phyloP scores from a whole-genome alignment of 1,140 invertebrate species.

The Hylaeus volcanicus region DNA sequence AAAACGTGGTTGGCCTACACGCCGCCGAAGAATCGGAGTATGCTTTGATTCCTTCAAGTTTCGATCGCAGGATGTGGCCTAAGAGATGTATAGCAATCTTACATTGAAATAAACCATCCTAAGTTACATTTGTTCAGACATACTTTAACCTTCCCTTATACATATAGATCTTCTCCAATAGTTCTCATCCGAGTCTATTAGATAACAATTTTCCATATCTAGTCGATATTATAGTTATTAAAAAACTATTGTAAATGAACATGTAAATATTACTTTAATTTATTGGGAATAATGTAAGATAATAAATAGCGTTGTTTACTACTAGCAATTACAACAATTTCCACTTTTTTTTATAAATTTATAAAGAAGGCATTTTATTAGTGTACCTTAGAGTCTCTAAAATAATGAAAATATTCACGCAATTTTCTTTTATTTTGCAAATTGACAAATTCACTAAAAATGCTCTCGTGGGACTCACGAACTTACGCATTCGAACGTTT shows the following conservation, averaged over 20 bases:
- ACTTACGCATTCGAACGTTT: background rate
- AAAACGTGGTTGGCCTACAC: conserved; percentile 53
- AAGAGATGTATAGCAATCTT: conserved; percentile 5
- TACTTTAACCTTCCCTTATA: conserved; percentile 3
- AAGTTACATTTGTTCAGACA: background rate
- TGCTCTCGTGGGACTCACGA: background rate
- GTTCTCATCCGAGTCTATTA: too few species aligned
- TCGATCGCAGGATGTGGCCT: conserved; percentile 49
- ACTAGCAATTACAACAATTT: too few species aligned
- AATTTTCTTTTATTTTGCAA: background rate
- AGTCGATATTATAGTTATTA: background rate
- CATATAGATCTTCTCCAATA: background rate
- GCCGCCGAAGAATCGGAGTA: conserved; percentile 38
- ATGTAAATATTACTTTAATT: too few species aligned
- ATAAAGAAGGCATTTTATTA: too few species aligned
- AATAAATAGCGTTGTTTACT: too few species aligned
- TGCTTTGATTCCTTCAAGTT: conserved; percentile 43
- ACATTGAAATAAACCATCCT: background rate
- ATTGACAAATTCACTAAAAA: background rate
- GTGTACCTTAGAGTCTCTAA: too few species aligned
- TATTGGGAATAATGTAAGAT: too few species aligned
- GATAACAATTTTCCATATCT: background rate
- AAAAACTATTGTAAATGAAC: too few species aligned
- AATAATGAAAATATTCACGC: too few species aligned
- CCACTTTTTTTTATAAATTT: too few species aligned